Base-by-base conservation (phyloP, 1,140 invertebrate genomes). In the Caenorhabditis inopinata region DNA sequence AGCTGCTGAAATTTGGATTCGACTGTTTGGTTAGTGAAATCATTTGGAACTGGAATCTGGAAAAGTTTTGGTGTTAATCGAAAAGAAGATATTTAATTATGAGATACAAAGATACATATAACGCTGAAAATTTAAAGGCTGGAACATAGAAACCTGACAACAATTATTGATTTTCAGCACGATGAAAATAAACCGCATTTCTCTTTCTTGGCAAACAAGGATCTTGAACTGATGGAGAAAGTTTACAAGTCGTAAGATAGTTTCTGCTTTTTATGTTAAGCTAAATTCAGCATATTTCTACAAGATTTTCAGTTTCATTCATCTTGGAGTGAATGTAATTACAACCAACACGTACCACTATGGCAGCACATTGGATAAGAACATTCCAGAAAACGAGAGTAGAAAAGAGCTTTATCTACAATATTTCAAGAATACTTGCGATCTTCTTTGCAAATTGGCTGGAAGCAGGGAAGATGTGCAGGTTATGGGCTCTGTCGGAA, bases 291-390 rank as follows among this genome's bases (percentile, higher is more conserved):
- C n/a, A n/a, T 23, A 21, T 29, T 0, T 4, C 3, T 32, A 9
- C 5, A 23, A 81, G n/a, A n/a, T n/a, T 51, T 85, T 75, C 23
- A 85, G 85, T 16, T 85, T 87, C 74, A 79, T 90, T 89, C 82
- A 90, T 92, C 93, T 93, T 85, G 95, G 95, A 2, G 92, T 94
- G 16, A 92, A 96, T 86, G 90, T 96, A 32, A 93, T 96, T 51
- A 92, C 93, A 81, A 95, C 94, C 5, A 93, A 93, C 79, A 95
- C 94, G 1, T 97, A 96, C 87, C 95, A 96, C 90, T 93, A 94
- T 0, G 94, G 93, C 12, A 90, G 95, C 48, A 91, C 92, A 23
- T 93, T 94, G 0, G 93, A 95, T 85, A 90, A 91, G 85, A 91
- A 94, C 14, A 18, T 46, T 14, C 29, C 47, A 4, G n/a, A n/a